Base-by-base conservation (phyloP, 2,113 vertebrate genomes). In the Calyptommatus sinebrachiatus region DNA sequence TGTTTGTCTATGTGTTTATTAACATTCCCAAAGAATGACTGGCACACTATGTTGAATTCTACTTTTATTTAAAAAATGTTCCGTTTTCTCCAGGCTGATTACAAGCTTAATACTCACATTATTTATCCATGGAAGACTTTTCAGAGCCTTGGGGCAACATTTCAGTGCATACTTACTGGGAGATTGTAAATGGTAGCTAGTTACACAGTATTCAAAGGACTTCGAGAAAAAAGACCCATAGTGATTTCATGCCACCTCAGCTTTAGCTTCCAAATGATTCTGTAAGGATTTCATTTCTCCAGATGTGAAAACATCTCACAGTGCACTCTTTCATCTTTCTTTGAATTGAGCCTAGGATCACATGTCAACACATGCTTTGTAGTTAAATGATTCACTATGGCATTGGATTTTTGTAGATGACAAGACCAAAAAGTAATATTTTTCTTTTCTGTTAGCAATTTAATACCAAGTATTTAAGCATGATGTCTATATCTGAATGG, bases 51-150 rank as follows among this genome's bases (percentile, higher is more conserved):
- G 14, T 71, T 48, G n/a, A 82, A 83, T 84, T 14, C 20, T 67
- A 0, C 46, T 35, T 2, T 0, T 1, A 24, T 24, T 72, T n/a
- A 1, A 46, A 66, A 1, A 0, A 5, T 63, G 10, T 29, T 57
- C 1, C 78, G 74, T 77, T 74, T 77, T n/a, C 61, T n/a, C 63
- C 4, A 28, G n/a, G n/a, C n/a, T 28, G 8, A 28, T n/a, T 66
- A n/a, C 65, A 66, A 29, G 65, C 14, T 65, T 7, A 28, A 62
- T 7, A 62, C 11, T 16, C 65, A 12, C 14, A 14, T 66, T 66
- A n/a, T 10, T 31, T 28, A 4, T 28, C 28, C n/a, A 16, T 66
- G 65, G 11, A 7, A 16, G 6, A 4, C 28, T 66, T 28, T 18
- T 29, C 65, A 66, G 65, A 18, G 65, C 14, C 16, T 29, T 66